A percentile compares a stretch with the other conserved stretches of the same genome.
These are phyloP conservation scores for Takifugu ocellatus DNA, from an alignment of 2,797 vertebrate species.

Conservation along the genomic window DNA sequence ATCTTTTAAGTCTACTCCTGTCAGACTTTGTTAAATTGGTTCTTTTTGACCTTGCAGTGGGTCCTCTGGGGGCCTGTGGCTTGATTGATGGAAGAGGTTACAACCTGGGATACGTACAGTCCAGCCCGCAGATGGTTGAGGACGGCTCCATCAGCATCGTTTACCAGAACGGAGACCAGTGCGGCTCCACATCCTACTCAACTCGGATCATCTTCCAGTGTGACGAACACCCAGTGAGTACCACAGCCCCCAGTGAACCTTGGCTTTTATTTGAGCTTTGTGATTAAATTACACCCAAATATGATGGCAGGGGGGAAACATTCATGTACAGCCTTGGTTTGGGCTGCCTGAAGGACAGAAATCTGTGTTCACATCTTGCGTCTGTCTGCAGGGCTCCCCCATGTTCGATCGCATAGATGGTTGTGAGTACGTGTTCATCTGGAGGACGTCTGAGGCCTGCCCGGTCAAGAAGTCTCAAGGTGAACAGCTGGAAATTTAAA, in stretches of 20 bases:
- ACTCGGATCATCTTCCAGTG: slow-evolving; percentile 90
- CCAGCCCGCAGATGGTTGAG: slow-evolving; percentile 79
- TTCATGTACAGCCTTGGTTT: background rate
- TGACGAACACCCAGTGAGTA: slow-evolving; percentile 82
- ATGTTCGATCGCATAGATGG: slow-evolving; percentile 80
- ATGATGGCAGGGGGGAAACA: no score
- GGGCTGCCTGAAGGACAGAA: background rate
- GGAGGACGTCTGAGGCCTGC: slow-evolving; percentile 92
- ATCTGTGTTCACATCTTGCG: background rate
- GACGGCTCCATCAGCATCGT: slow-evolving; percentile 88
- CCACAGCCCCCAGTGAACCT: background rate
- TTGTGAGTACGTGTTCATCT: slow-evolving; percentile 92
- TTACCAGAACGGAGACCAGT: slow-evolving; percentile 87
- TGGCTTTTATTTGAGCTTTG: no score
- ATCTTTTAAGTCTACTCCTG: background rate
- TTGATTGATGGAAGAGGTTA: slow-evolving; percentile 56
- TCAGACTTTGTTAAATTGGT: background rate
- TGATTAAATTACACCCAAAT: no score
- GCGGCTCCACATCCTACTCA: slow-evolving; percentile 76
- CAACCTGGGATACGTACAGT: slow-evolving; percentile 89
- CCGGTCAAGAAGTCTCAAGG: slow-evolving; percentile 80
- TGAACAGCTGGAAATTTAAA: slow-evolving; percentile 20
- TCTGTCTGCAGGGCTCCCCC: slow-evolving; percentile 82
- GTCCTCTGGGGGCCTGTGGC: slow-evolving; percentile 84
- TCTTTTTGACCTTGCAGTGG: slow-evolving; percentile 66